phyloP scores from a whole-genome alignment of 2,888 invertebrate genomes.

The Thysanoteuthis rhombus region DNA sequence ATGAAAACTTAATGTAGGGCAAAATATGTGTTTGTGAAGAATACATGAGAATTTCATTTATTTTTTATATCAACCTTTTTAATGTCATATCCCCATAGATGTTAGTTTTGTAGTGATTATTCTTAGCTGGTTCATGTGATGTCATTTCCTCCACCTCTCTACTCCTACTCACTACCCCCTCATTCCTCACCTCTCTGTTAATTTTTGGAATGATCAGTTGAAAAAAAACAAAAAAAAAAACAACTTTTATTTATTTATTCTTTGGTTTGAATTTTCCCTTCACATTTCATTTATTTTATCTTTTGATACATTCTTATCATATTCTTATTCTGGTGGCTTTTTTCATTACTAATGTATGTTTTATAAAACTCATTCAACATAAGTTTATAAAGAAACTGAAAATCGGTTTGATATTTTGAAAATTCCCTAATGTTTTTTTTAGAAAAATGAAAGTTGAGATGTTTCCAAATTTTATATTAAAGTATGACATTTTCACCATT shows the following conservation, averaged over 20 bases:
- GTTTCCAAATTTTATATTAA: not conserved
- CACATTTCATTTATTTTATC: not conserved
- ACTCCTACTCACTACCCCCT: not conserved
- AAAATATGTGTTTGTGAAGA: not conserved
- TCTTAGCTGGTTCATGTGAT: constrained; percentile 12
- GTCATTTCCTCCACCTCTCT: not conserved
- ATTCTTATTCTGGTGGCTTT: not conserved
- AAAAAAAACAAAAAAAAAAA: not conserved
- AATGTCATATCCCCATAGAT: not conserved
- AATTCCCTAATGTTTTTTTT: not conserved
- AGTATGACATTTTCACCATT: not conserved
- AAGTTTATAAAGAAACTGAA: not conserved
- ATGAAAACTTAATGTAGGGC: not conserved
- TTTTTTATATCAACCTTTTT: not conserved
- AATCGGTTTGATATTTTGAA: not conserved
- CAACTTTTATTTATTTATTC: too few species aligned
- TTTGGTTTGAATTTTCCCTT: not conserved
- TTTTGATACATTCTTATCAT: not conserved
- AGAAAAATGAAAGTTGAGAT: not conserved
- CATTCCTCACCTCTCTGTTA: not conserved
- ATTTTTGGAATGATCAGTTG: not conserved
- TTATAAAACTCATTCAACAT: not conserved
- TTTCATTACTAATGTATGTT: not conserved
- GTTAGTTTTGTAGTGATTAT: not conserved
- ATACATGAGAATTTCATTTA: not conserved